Percentiles rank a stretch among this genome's conserved stretches.
Conservation (phyloP, 1,140 invertebrate species). For the Delia radicum region DNA sequence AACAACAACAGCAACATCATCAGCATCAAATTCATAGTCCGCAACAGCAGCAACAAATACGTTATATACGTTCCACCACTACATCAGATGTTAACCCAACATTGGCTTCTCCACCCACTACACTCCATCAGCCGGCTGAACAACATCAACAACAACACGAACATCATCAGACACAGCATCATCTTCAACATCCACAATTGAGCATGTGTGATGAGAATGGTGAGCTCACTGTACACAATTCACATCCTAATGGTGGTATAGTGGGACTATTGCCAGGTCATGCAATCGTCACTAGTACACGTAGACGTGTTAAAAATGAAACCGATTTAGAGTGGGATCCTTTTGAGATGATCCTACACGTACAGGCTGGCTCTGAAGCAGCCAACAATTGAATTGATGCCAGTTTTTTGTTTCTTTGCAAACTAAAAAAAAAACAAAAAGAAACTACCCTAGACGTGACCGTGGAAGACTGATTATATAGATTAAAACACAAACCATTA, state of each 20-base stretch:
- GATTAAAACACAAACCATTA: conserved; percentile 25
- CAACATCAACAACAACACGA: not conserved
- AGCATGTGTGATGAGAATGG: conserved; percentile 13
- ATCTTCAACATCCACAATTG: conserved; percentile 32
- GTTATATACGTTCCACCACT: conserved; percentile 24
- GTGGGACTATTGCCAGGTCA: conserved; percentile 16
- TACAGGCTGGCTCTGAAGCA: conserved; percentile 43
- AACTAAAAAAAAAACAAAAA: conserved; percentile 18
- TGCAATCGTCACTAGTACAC: conserved; percentile 3
- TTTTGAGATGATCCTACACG: conserved; percentile 52
- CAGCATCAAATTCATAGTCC: conserved; percentile 28
- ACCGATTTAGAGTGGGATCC: conserved; percentile 53
- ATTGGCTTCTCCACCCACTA: conserved; percentile 11
- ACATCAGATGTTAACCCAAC: conserved; percentile 8
- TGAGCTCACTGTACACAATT: not conserved
- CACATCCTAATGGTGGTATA: not conserved
- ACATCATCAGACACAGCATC: too few species aligned
- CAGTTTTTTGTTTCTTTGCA: not conserved
- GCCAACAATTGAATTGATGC: conserved; percentile 35
- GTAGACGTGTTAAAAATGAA: conserved; percentile 32
- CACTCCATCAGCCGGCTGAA: conserved; percentile 2
- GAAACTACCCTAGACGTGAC: conserved; percentile 26
- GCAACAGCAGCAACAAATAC: conserved; percentile 27
- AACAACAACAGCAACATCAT: conserved; percentile 9
- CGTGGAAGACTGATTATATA: conserved; percentile 23